Evolutionary conservation across 1,140 invertebrate genomes (phyloP).

Genomic region (Limonius californicus): DNA sequence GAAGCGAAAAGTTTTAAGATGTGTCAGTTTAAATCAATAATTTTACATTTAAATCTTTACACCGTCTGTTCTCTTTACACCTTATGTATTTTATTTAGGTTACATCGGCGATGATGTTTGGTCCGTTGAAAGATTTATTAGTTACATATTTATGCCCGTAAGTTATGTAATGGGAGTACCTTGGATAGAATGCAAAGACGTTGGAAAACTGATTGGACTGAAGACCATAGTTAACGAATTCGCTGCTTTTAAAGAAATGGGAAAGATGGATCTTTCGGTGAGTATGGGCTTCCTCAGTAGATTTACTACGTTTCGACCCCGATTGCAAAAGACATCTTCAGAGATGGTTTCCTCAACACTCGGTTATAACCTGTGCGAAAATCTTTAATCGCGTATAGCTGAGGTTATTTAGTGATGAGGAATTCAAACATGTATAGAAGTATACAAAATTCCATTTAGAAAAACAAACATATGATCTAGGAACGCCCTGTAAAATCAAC

Average conservation of each 20-base stretch:
- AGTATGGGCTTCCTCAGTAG: constrained; percentile 36
- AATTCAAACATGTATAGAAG: too few relatives aligned
- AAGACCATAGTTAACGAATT: constrained; percentile 93
- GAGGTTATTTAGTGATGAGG: too few relatives aligned
- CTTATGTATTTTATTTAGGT: constrained; percentile 28
- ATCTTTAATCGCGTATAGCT: too few relatives aligned
- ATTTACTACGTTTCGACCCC: neutral
- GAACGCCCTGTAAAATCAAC: too few relatives aligned
- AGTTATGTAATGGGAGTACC: constrained; percentile 69
- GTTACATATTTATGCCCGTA: constrained; percentile 83
- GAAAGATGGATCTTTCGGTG: constrained; percentile 60
- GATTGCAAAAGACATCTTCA: neutral
- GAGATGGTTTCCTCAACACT: too few relatives aligned
- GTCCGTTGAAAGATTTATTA: constrained; percentile 68
- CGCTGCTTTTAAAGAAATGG: constrained; percentile 78
- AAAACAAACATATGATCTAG: too few relatives aligned
- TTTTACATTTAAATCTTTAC: neutral
- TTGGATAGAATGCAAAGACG: constrained; percentile 69
- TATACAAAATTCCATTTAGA: too few relatives aligned
- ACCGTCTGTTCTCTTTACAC: neutral
- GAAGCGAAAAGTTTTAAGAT: too few relatives aligned
- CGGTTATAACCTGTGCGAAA: too few relatives aligned
- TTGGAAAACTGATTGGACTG: constrained; percentile 78
- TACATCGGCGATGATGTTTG: constrained; percentile 45
- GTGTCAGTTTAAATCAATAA: neutral